Conservation (phyloP, 2,888 invertebrate species). For the Volucella inflata region DNA sequence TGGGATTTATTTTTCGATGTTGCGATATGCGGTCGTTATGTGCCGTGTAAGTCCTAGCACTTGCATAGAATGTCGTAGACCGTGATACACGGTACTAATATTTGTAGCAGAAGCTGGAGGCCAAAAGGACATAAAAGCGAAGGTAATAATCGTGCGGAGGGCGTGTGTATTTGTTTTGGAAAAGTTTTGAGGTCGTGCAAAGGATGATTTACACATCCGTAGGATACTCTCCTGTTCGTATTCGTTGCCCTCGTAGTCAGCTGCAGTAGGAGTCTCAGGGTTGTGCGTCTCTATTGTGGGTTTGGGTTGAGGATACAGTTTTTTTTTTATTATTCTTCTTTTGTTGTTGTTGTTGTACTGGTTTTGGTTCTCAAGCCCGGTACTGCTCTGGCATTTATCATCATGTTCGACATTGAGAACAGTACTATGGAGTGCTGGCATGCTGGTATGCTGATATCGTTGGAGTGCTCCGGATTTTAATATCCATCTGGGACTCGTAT, state of each 20-base stretch:
- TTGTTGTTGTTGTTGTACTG: no score
- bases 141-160: slow-evolving; percentile 55
- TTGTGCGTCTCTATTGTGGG: slow-evolving; percentile 4
- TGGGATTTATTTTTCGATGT: slow-evolving; percentile 44
- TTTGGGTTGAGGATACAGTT: not conserved
- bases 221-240: not conserved
- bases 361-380: not conserved
- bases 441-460: no score
- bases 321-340: slow-evolving; percentile 5
- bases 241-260: not conserved
- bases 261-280: slow-evolving; percentile 23
- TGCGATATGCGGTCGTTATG: slow-evolving; percentile 43
- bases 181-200: slow-evolving; percentile 61
- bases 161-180: slow-evolving; percentile 24
- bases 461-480: slow-evolving; percentile 46
- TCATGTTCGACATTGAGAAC: slow-evolving; percentile 56
- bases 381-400: slow-evolving; percentile 44
- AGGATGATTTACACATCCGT: slow-evolving; percentile 46
- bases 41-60: slow-evolving; percentile 20
- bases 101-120: slow-evolving; percentile 25
- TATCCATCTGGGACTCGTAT: slow-evolving; percentile 56
- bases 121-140: slow-evolving; percentile 44
- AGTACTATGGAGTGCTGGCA: not conserved
- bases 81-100: no score
- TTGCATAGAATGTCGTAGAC: no score